Evolutionary conservation across 2,797 vertebrate species (phyloP).

Genomic region (Diceros bicornis): DNA sequence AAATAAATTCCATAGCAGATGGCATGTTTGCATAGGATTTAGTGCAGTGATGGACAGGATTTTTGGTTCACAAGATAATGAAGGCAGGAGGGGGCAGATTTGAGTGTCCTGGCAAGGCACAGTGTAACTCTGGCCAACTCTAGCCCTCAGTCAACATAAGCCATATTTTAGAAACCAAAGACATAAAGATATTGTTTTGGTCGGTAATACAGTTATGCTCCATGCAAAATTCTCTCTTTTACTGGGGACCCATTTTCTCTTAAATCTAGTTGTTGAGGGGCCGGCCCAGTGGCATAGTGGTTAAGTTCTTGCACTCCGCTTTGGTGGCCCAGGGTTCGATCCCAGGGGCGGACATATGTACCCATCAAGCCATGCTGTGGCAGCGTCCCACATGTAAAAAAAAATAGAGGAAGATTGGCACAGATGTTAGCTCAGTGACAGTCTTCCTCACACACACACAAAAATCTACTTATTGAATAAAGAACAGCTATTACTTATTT

Average conservation of each 20-base stretch:
- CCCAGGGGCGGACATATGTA: too few relatives aligned
- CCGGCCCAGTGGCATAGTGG: too few relatives aligned
- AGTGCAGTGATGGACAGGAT: constrained; percentile 66
- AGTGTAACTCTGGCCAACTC: constrained; percentile 52
- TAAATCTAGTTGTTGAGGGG: constrained; percentile 20
- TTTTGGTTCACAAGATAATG: constrained; percentile 71
- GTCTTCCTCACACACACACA: too few relatives aligned
- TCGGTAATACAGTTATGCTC: neutral
- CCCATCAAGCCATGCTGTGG: too few relatives aligned
- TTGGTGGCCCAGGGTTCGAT: too few relatives aligned
- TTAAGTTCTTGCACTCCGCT: too few relatives aligned
- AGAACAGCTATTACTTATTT: constrained; percentile 43
- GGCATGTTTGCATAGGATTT: constrained; percentile 76
- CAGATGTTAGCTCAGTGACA: too few relatives aligned
- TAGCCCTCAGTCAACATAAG: neutral
- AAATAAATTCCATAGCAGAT: constrained; percentile 81
- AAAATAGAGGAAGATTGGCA: too few relatives aligned
- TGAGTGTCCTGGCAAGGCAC: constrained; percentile 63
- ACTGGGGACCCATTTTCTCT: constrained; percentile 1
- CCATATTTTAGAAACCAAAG: constrained; percentile 44
- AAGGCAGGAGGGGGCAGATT: constrained; percentile 58
- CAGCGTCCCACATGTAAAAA: too few relatives aligned
- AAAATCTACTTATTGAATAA: constrained; percentile 46
- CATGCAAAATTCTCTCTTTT: constrained; percentile 41
- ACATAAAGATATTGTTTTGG: constrained; percentile 33